phyloP scores from a whole-genome alignment of 2,797 vertebrate species.

The Nyctibius grandis region DNA sequence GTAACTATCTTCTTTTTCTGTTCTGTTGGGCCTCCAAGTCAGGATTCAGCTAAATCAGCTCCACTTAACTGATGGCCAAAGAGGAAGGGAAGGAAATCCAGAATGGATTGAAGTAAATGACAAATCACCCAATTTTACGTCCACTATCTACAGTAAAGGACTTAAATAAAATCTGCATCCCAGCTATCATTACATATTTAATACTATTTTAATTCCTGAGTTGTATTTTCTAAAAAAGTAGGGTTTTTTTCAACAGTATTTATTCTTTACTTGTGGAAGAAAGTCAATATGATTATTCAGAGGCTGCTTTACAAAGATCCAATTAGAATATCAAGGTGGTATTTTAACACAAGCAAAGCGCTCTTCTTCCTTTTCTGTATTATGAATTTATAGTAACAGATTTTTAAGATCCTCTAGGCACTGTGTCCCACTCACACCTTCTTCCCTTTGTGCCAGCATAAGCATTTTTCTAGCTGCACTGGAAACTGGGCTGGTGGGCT shows the following conservation, averaged over 20 bases:
- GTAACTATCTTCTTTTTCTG: fast-evolving
- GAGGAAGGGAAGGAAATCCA: not conserved
- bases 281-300: not conserved
- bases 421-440: fast-evolving
- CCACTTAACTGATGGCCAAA: not conserved
- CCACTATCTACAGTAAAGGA: not conserved
- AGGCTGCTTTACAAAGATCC: not conserved
- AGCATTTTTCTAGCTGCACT: not conserved
- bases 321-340: not conserved
- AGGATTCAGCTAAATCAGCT: not conserved
- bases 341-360: not conserved
- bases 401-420: not conserved
- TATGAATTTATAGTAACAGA: not conserved
- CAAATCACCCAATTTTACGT: not conserved
- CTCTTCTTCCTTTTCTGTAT: not conserved
- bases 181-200: not conserved
- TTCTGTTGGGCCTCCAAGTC: not conserved
- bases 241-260: not conserved
- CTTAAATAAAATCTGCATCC: not conserved
- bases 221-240: not conserved
- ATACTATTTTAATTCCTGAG: not conserved
- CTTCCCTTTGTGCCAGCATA: not conserved
- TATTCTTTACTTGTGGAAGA: not conserved
- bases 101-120: not conserved
- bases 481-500: not conserved